Conservation (phyloP, 1,140 invertebrate genomes). For the Grapholita molesta region DNA sequence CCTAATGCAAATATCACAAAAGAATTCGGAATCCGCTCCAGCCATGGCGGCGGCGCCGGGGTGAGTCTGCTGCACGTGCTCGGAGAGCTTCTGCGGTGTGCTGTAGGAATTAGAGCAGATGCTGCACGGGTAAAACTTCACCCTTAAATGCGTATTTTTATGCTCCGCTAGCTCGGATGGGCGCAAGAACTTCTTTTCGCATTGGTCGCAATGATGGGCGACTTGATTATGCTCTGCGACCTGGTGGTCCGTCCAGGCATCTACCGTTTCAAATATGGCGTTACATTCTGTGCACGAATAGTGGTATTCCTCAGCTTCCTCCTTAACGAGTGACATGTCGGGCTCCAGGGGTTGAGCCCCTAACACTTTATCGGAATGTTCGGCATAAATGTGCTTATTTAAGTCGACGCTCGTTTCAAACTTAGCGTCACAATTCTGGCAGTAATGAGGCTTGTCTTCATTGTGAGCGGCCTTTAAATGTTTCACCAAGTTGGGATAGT, state of each 20-base stretch:
- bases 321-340: conserved; percentile 68
- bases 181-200: conserved; percentile 80
- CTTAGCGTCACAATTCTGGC: conserved; percentile 70
- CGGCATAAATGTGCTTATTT: conserved; percentile 72
- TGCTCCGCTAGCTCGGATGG: conserved; percentile 81
- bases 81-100: conserved; percentile 77
- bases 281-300: conserved; percentile 80
- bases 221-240: conserved; percentile 74
- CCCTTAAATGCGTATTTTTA: conserved; percentile 81
- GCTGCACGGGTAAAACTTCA: conserved; percentile 82
- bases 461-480: conserved; percentile 76
- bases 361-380: conserved; percentile 62
- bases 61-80: conserved; percentile 77
- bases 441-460: conserved; percentile 73
- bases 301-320: conserved; percentile 73
- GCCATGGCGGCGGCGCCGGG: conserved; percentile 34
- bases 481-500: conserved; percentile 78
- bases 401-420: conserved; percentile 70
- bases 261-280: conserved; percentile 75
- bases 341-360: conserved; percentile 45
- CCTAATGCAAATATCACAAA: conserved; percentile 72
- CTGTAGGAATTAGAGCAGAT: conserved; percentile 81
- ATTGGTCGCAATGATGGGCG: conserved; percentile 80
- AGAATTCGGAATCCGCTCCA: conserved; percentile 58
- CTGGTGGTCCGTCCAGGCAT: conserved; percentile 78